Conservation (phyloP, 1,140 invertebrate genomes). For the Probaryconus sp. region DNA sequence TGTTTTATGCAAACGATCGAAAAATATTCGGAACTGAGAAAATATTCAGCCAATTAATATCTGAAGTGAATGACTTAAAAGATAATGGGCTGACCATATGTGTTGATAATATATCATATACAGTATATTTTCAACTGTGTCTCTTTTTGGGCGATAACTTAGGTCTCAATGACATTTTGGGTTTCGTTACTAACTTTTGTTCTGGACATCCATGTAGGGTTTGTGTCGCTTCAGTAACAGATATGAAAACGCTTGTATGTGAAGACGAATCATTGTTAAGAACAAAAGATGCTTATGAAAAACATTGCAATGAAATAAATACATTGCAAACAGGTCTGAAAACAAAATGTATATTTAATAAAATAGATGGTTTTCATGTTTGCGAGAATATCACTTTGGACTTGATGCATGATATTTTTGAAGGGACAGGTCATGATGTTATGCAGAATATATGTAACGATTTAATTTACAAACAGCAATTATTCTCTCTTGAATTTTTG, state of each 20-base stretch:
- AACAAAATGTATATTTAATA: constrained; percentile 9
- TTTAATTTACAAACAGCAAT: constrained; percentile 18
- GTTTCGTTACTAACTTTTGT: constrained; percentile 19
- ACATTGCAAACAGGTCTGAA: constrained; percentile 14
- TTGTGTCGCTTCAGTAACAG: constrained; percentile 16
- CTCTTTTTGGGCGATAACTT: constrained; percentile 29
- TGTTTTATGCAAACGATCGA: constrained; percentile 43
- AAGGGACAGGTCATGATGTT: constrained; percentile 3
- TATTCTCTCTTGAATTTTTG: constrained; percentile 20
- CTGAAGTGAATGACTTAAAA: constrained; percentile 39
- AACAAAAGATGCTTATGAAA: constrained; percentile 23
- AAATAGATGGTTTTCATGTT: constrained; percentile 10
- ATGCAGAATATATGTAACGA: constrained; percentile 4
- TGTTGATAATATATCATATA: constrained; percentile 10
- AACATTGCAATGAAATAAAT: constrained; percentile 21
- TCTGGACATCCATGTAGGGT: constrained; percentile 36
- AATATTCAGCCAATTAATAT: constrained; percentile 22
- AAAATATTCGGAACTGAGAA: constrained; percentile 25
- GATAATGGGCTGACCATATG: constrained; percentile 20
- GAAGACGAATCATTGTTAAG: constrained; percentile 22
- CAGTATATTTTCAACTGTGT: constrained; percentile 33
- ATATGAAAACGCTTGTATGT: constrained; percentile 18
- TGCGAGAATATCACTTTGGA: constrained; percentile 22
- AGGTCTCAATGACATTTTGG: constrained; percentile 28
- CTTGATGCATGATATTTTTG: constrained; percentile 35